Base-by-base conservation (phyloP, 2,888 invertebrate species). In the Adineta ricciae region DNA sequence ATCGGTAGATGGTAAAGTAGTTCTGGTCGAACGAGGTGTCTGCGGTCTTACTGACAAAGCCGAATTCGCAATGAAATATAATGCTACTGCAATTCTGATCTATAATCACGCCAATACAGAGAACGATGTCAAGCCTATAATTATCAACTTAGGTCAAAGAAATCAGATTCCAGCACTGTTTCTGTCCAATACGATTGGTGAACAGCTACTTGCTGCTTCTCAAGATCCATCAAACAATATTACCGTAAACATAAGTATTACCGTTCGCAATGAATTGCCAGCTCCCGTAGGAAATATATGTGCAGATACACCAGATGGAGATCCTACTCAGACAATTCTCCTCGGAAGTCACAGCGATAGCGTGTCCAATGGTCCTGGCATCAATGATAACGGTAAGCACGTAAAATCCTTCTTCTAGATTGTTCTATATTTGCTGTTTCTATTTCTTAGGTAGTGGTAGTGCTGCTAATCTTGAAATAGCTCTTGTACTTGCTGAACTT, bases 261-360 rank as follows among this genome's bases (percentile, higher is more conserved):
- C 14, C 11, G 0, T 27, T 21, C 24, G 38, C 5, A 9, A 64
- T 1, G 14, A 64, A 1, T 16, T 9, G 0, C 38, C 73, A 24
- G 8, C 11, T 24, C 73, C 73, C 1, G 9, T 78, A 36, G 73
- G 73, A 0, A 78, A 78, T 78, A 78, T 78, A 38, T 78, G 73
- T 78, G 56, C 56, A 24, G n/a, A 64, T 64, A 64, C 56, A 64
- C 2, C 4, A 8, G 4, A n/a, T 1, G 56, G 27, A 27, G 56
- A 64, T 64, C n/a, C 56, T 5, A 24, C 27, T 64, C n/a, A 78
- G 24, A 78, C 78, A 4, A 78, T 78, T 21, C 14, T 78, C n/a
- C 24, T 78, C 41, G 78, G 78, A 36, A 78, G 78, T 41, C 78
- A 78, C 41, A 78, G 78, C n/a, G 78, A 78, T n/a, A 41, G 73